These are phyloP conservation scores for Thunnus maccoyii DNA, from an alignment of 2,113 vertebrate genomes.

Conservation along the genomic window DNA sequence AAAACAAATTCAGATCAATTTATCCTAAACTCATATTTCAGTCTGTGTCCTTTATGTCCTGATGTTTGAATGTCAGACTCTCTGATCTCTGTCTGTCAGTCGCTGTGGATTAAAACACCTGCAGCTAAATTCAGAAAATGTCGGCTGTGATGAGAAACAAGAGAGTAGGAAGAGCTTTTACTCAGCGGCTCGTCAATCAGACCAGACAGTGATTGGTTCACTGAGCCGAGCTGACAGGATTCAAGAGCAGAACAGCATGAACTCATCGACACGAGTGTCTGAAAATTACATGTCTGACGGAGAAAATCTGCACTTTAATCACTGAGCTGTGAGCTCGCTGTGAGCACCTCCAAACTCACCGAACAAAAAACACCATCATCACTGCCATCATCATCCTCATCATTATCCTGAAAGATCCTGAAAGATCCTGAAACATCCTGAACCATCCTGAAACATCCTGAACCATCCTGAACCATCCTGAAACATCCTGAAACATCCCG, in stretches of 20 bases:
- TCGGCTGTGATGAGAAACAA: background rate
- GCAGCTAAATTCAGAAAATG: constrained; percentile 15
- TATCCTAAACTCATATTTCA: too few relatives aligned
- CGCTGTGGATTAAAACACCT: constrained; percentile 20
- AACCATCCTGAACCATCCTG: too few relatives aligned
- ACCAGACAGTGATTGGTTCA: constrained; percentile 8
- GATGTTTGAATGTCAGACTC: too few relatives aligned
- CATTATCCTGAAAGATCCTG: too few relatives aligned
- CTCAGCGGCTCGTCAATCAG: background rate
- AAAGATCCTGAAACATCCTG: too few relatives aligned
- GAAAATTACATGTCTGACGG: background rate
- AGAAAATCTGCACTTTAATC: constrained; percentile 47
- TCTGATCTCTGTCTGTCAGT: background rate
- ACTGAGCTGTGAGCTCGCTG: background rate
- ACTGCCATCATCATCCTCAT: background rate
- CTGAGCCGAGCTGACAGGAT: background rate
- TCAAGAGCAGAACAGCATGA: background rate
- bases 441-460: too few relatives aligned
- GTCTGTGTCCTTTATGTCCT: too few relatives aligned
- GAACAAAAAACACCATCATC: background rate
- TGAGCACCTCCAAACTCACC: too few relatives aligned
- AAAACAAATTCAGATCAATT: too few relatives aligned
- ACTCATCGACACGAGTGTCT: background rate
- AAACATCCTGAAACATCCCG: too few relatives aligned
- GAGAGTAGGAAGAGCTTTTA: constrained; percentile 1